A percentile compares a stretch with the other conserved stretches of the same genome.
Evolutionary conservation across 2,888 invertebrate species (phyloP).

Genomic region (Mythimna ferrago): DNA sequence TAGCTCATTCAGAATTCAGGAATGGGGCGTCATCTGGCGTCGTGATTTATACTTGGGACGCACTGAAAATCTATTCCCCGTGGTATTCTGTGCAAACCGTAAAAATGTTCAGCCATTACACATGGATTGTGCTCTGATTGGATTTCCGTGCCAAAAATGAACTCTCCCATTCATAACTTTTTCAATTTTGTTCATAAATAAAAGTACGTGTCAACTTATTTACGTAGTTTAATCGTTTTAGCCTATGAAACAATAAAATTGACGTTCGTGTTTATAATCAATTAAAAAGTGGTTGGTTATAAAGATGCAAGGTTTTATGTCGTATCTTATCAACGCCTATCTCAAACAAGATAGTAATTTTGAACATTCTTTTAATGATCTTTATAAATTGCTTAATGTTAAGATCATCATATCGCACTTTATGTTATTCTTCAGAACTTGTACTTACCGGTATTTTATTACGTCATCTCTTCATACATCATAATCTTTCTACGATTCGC

Average conservation of each 20-base stretch:
- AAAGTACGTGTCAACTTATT: neutral
- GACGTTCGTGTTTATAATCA: constrained; percentile 17
- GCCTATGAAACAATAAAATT: neutral
- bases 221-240: constrained; percentile 12
- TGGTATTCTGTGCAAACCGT: constrained; percentile 56
- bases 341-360: constrained; percentile 9
- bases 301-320: constrained; percentile 20
- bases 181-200: constrained; percentile 16
- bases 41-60: constrained; percentile 83
- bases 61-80: constrained; percentile 72
- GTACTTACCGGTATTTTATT: constrained; percentile 25
- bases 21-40: constrained; percentile 81
- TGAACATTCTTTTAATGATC: constrained; percentile 23
- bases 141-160: constrained; percentile 42
- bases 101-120: constrained; percentile 69
- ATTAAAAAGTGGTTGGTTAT: constrained; percentile 35
- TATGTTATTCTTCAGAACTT: constrained; percentile 1
- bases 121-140: constrained; percentile 61
- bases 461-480: constrained; percentile 29
- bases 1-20: constrained; percentile 83
- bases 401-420: neutral
- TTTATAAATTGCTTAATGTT: constrained; percentile 5
- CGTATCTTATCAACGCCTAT: constrained; percentile 13
- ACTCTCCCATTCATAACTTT: constrained; percentile 35
- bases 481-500: constrained; percentile 30